Percentiles rank a stretch among this genome's conserved stretches.
Evolutionary conservation across 2,888 invertebrate genomes (phyloP).

Genomic region (Apamea crenata): DNA sequence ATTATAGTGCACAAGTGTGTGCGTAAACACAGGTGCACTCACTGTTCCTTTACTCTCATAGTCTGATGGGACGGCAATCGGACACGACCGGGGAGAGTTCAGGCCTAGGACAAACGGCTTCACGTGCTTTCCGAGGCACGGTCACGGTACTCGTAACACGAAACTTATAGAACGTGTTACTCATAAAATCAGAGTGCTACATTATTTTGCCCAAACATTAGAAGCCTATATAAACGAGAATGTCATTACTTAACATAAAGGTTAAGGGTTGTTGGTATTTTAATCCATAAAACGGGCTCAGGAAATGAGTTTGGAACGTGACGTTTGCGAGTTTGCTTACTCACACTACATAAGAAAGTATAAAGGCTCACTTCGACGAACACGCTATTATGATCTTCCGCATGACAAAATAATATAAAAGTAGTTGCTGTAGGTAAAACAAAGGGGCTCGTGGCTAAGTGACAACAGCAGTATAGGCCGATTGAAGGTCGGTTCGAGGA

Average conservation of each 20-base stretch:
- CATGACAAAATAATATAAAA: not conserved
- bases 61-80: too few relatives aligned
- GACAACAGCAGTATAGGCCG: not conserved
- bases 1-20: too few relatives aligned
- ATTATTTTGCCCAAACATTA: slow-evolving; percentile 4
- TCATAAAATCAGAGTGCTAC: slow-evolving; percentile 8
- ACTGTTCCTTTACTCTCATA: too few relatives aligned
- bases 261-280: slow-evolving; percentile 52
- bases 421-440: not conserved
- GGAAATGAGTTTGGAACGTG: slow-evolving; percentile 53
- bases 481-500: not conserved
- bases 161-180: not conserved
- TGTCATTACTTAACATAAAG: slow-evolving; percentile 43
- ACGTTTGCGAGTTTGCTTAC: slow-evolving; percentile 49
- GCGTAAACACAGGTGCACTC: too few relatives aligned
- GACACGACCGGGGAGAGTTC: too few relatives aligned
- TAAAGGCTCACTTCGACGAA: slow-evolving; percentile 30
- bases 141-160: too few relatives aligned
- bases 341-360: slow-evolving; percentile 23
- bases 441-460: not conserved
- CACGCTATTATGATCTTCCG: slow-evolving; percentile 19
- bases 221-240: slow-evolving; percentile 26
- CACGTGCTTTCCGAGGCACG: too few relatives aligned
- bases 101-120: too few relatives aligned
- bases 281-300: slow-evolving; percentile 49